These are phyloP conservation scores for Mohoua ochrocephala DNA, from an alignment of 2,113 vertebrate species.

Conservation along the genomic window DNA sequence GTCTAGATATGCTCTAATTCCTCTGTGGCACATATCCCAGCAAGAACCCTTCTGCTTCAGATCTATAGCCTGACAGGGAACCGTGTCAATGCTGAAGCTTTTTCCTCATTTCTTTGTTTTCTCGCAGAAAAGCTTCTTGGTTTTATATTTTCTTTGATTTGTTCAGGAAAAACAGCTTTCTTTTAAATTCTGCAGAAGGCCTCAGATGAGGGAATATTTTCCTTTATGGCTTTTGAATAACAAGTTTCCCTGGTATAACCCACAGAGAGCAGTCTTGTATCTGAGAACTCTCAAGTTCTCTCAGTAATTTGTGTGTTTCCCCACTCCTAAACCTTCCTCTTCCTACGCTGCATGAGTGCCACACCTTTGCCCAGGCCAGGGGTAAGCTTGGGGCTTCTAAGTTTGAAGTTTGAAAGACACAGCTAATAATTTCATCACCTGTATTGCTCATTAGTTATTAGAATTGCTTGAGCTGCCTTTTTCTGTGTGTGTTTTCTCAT, in stretches of 20 bases:
- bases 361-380: not conserved
- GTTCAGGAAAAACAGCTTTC: not conserved
- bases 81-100: not conserved
- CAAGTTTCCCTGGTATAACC: not conserved
- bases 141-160: not conserved
- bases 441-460: not conserved
- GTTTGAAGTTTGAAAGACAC: not conserved
- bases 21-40: not conserved
- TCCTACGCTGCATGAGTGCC: not conserved
- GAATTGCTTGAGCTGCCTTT: not conserved
- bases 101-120: not conserved
- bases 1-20: slow-evolving; percentile 5
- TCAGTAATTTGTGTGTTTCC: not conserved
- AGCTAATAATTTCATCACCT: not conserved
- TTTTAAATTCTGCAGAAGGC: slow-evolving; percentile 1
- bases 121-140: not conserved
- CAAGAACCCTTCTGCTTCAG: not conserved
- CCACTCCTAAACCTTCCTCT: not conserved
- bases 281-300: not conserved
- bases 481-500: not conserved
- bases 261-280: not conserved
- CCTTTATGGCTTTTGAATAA: slow-evolving; percentile 2
- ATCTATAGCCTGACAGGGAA: slow-evolving; percentile 3
- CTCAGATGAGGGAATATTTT: not conserved
- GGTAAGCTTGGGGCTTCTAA: not conserved